A percentile compares a stretch with the other conserved stretches of the same genome.
Evolutionary conservation across 1,140 invertebrate genomes (phyloP).

Genomic region (Eumeta japonica): DNA sequence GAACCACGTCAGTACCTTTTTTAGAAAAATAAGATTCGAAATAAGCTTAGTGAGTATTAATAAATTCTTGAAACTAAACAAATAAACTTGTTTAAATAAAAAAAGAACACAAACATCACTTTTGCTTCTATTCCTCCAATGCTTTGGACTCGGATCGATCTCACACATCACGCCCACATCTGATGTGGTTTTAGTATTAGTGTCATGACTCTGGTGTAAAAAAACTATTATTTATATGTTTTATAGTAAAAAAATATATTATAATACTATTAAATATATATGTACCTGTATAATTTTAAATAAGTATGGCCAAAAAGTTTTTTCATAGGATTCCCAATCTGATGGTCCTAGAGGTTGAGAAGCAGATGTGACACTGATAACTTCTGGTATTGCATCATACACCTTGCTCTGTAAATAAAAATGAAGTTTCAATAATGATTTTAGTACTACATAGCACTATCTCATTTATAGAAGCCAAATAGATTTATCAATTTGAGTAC

Average conservation of each 20-base stretch:
- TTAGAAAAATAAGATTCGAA: no score
- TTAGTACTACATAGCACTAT: no score
- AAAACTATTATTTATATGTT: conserved; percentile 1
- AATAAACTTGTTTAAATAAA: no score
- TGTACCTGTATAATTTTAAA: conserved; percentile 41
- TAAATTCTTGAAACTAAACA: no score
- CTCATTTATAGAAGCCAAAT: no score
- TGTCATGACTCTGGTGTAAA: conserved; percentile 28
- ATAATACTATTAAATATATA: conserved; percentile 5
- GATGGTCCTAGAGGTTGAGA: conserved; percentile 14
- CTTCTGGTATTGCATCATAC: conserved; percentile 22
- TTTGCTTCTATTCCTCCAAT: conserved; percentile 43
- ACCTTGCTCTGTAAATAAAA: conserved; percentile 27
- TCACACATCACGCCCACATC: conserved; percentile 37
- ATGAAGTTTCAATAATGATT: neutral
- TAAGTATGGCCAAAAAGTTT: conserved; percentile 43
- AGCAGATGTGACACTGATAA: conserved; percentile 18
- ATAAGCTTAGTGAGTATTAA: no score
- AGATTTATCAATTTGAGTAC: neutral
- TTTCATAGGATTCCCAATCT: conserved; percentile 31
- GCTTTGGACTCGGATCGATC: conserved; percentile 36
- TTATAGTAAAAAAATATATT: no score
- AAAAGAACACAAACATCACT: conserved; percentile 18
- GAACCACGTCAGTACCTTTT: no score
- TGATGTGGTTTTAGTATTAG: conserved; percentile 19